Percentiles rank a stretch among this genome's conserved stretches.
Evolutionary conservation across 1,140 invertebrate genomes (phyloP).

Genomic region (Brachionus asplanchnoidis): DNA sequence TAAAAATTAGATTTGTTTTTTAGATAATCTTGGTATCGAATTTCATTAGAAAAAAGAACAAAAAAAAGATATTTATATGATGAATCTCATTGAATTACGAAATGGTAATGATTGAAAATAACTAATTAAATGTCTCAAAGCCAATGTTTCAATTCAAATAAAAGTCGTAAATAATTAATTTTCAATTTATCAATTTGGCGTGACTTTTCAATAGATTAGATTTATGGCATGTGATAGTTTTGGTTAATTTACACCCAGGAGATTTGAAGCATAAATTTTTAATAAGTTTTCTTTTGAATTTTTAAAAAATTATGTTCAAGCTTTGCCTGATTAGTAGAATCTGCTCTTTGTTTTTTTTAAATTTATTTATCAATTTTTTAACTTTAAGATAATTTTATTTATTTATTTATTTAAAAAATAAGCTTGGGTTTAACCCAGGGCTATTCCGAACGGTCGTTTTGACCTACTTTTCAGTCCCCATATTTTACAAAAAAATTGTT

Average conservation of each 20-base stretch:
- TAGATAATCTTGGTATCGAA: conserved; percentile 27
- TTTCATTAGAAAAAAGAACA: not conserved
- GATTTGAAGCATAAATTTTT: not conserved
- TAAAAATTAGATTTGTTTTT: conserved; percentile 3
- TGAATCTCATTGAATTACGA: not conserved
- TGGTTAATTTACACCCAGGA: not conserved
- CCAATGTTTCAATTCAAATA: not conserved
- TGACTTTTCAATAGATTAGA: not conserved
- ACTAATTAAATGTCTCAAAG: not conserved
- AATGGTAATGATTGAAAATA: not conserved
- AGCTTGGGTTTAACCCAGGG: too few relatives aligned
- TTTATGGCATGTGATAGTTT: not conserved
- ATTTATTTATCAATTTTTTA: not conserved
- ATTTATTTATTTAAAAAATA: too few relatives aligned
- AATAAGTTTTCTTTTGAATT: not conserved
- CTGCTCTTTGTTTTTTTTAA: not conserved
- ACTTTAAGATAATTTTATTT: not conserved
- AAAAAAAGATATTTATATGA: not conserved
- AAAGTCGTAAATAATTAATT: not conserved
- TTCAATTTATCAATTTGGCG: not conserved
- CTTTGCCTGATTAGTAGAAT: not conserved
- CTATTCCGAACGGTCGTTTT: too few relatives aligned
- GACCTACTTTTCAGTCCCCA: too few relatives aligned
- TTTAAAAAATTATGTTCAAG: not conserved
- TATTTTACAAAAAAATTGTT: too few relatives aligned